Percentiles rank a stretch among this genome's conserved stretches.
Evolutionary conservation across 2,888 invertebrate genomes (phyloP).

Genomic region (Drosophila trichaetosa): DNA sequence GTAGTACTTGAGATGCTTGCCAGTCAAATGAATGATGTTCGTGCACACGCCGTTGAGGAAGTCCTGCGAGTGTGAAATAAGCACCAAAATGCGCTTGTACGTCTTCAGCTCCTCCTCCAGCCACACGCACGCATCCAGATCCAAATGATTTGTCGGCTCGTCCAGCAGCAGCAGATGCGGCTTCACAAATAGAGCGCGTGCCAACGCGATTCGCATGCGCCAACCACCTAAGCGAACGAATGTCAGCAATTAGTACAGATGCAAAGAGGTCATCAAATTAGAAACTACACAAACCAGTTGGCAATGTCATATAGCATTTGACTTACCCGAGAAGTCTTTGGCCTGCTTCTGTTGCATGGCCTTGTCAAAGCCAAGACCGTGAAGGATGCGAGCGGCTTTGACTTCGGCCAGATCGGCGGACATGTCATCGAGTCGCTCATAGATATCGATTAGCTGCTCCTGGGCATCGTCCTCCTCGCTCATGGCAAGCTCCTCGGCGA

Average conservation of each 20-base stretch:
- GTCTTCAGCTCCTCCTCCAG: conserved; percentile 98
- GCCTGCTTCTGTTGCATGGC: conserved; percentile 94
- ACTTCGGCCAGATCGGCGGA: conserved; percentile 98
- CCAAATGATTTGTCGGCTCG: conserved; percentile 99
- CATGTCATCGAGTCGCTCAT: conserved; percentile 98
- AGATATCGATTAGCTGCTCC: conserved; percentile 98
- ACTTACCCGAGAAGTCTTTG: conserved; percentile 90
- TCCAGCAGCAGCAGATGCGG: conserved; percentile 98
- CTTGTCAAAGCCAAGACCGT: conserved; percentile 97
- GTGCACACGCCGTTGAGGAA: conserved; percentile 99
- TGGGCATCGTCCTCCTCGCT: conserved; percentile 96
- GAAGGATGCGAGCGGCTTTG: conserved; percentile 96
- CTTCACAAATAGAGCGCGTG: conserved; percentile 98
- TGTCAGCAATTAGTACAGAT: neutral
- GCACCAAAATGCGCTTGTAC: conserved; percentile 97
- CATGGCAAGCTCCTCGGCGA: conserved; percentile 95
- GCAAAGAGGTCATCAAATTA: neutral
- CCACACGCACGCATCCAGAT: conserved; percentile 99
- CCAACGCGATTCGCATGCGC: conserved; percentile 99
- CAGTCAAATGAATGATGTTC: conserved; percentile 97
- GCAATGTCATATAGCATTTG: neutral
- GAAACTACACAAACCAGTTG: neutral
- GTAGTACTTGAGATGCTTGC: conserved; percentile 96
- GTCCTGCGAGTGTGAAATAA: conserved; percentile 99
- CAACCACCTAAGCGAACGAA: conserved; percentile 90